Conservation (phyloP, 2,888 invertebrate species). For the Trissolcus japonicus region DNA sequence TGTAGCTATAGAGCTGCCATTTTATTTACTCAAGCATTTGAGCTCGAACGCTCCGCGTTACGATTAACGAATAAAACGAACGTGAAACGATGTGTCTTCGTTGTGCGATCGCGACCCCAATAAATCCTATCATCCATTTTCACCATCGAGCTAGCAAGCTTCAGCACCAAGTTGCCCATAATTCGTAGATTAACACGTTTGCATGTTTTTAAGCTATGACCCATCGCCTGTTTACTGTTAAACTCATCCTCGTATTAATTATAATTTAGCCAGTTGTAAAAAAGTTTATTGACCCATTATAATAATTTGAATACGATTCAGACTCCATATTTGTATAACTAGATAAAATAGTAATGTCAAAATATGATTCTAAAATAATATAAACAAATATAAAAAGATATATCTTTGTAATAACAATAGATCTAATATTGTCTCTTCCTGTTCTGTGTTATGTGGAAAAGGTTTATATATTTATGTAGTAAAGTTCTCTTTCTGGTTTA, state of each 20-base stretch:
- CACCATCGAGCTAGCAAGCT: conserved; percentile 16
- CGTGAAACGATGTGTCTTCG: conserved; percentile 61
- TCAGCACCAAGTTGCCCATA: conserved; percentile 30
- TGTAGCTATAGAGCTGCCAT: conserved; percentile 31
- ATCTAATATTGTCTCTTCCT: conserved; percentile 26
- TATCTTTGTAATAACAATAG: too few relatives aligned
- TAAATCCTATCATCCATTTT: conserved; percentile 61
- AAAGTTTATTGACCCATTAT: not conserved
- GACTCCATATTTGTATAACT: too few relatives aligned
- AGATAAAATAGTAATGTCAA: too few relatives aligned
- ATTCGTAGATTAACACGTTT: conserved; percentile 31
- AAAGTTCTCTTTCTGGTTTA: conserved; percentile 48
- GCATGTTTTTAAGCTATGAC: conserved; percentile 34
- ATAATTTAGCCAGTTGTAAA: not conserved
- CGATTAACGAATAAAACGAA: conserved; percentile 51
- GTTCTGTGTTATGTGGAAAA: conserved; percentile 32
- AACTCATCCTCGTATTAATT: conserved; percentile 17
- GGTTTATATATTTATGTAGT: conserved; percentile 49
- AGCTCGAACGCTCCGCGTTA: conserved; percentile 27
- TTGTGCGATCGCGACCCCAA: conserved; percentile 55
- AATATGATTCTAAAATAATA: too few relatives aligned
- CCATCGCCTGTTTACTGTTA: conserved; percentile 30
- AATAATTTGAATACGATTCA: not conserved
- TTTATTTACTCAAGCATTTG: conserved; percentile 47
- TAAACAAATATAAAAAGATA: too few relatives aligned